These are phyloP conservation scores for Rachycentron canadum DNA, from an alignment of 2,797 vertebrate genomes.

Conservation along the genomic window DNA sequence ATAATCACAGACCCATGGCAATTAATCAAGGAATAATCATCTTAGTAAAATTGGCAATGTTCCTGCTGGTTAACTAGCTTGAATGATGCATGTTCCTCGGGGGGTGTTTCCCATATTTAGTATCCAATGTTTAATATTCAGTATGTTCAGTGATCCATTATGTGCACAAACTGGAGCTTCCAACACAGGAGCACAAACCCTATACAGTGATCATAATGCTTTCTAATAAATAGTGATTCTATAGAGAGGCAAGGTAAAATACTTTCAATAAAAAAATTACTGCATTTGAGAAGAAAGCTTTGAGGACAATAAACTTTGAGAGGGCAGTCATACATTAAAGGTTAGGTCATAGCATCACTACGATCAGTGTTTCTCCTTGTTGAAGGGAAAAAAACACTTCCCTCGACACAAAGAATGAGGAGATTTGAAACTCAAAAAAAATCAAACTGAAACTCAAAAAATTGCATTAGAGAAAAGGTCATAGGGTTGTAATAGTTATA, in stretches of 20 bases:
- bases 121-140: constrained; percentile 22
- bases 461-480: not conserved
- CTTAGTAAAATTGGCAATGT: constrained; percentile 67
- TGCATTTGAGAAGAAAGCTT: too few species aligned
- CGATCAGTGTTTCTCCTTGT: not conserved
- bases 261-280: not conserved
- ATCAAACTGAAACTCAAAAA: too few species aligned
- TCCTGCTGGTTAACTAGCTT: constrained; percentile 57
- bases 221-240: constrained; percentile 17
- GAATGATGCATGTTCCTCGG: constrained; percentile 36
- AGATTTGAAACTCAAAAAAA: too few species aligned
- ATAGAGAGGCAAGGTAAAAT: not conserved
- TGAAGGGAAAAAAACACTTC: not conserved
- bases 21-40: constrained; percentile 75
- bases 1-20: constrained; percentile 67
- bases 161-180: constrained; percentile 13
- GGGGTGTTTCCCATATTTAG: constrained; percentile 36
- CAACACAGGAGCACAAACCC: constrained; percentile 16
- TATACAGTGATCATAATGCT: not conserved
- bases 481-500: not conserved
- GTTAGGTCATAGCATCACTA: not conserved
- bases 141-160: constrained; percentile 15
- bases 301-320: not conserved
- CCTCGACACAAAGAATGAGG: not conserved
- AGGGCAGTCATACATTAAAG: not conserved